Evolutionary conservation across 1,140 invertebrate species (phyloP), one percentile per base, ranked within the genome.

Genomic region (Grapholita molesta): DNA sequence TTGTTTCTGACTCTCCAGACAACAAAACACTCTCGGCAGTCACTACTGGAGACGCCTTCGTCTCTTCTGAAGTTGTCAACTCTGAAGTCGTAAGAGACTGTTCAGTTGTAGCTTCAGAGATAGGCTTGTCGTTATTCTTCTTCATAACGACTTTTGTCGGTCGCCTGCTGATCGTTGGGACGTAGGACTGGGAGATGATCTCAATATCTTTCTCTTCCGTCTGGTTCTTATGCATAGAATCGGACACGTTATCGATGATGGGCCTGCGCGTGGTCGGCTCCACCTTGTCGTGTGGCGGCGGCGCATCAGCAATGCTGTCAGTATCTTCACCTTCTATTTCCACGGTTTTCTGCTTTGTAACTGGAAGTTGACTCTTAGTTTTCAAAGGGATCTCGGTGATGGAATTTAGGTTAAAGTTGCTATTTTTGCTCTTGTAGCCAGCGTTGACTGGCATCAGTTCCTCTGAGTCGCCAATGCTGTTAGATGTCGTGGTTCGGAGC

Each of bases 341-440:
- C 0, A 88, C 79, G 5, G 85, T 72, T 55, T 82, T 89, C 35
- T 82, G 81, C 66, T 89, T 89, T 25, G 67, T 84, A 15, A 72
- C 64, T 32, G 72, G 48, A 2, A 68, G 25, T 30, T 61, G 15
- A 67, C 75, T 77, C 72, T 86, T 89, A 35, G 52, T 85, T 69
- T 90, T 90, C 2, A 77, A 68, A 4, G 86, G 86, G 24, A 83
- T 65, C 72, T 91, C 89, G 2, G 89, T 91, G 2, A 91, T 91
- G 21, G 89, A 91, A 42, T 91, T 91, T 4, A 82, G 70, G 53
- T 90, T 91, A 70, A 79, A 83, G 38, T 90, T 90, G 66, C 78
- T 90, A 48, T 89, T 89, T 76, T 90, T 91, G 53, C 86, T 91
- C 55, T 91, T 91, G 61, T 91, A 91, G 2, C 84, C 85, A 30